These are phyloP conservation scores for Eurytoma adleriae DNA, from an alignment of 2,888 invertebrate genomes.

Conservation along the genomic window DNA sequence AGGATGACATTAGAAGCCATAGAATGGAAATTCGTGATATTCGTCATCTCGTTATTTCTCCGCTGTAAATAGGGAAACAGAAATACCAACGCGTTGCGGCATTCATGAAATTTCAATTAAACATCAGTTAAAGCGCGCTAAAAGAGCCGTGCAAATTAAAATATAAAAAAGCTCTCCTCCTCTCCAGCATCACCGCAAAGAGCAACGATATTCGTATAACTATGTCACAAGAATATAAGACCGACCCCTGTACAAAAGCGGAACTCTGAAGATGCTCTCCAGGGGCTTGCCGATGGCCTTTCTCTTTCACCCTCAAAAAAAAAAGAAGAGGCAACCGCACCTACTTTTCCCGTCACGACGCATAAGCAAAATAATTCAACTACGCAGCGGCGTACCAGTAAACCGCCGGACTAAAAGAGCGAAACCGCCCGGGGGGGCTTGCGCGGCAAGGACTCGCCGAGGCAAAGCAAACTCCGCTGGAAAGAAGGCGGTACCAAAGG, in stretches of 20 bases:
- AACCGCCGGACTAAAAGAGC: not conserved
- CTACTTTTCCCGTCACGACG: not conserved
- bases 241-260: not conserved
- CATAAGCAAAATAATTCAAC: conserved; percentile 34
- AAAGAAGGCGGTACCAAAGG: not conserved
- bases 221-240: not conserved
- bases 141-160: not conserved
- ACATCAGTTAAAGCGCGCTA: conserved; percentile 12
- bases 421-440: not conserved
- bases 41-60: not conserved
- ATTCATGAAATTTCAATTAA: conserved; percentile 18
- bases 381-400: not conserved
- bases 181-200: not conserved
- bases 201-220: not conserved
- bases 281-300: not conserved
- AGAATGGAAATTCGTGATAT: too few species aligned
- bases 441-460: not conserved
- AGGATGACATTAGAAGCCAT: too few species aligned
- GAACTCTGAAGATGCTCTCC: not conserved
- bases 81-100: conserved; percentile 10
- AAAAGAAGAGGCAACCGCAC: not conserved
- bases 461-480: conserved; percentile 18
- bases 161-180: conserved; percentile 1
- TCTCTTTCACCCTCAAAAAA: not conserved
- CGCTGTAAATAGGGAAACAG: not conserved